Conservation (phyloP, 2,888 invertebrate species). For the Oegoconia quadripuncta region DNA sequence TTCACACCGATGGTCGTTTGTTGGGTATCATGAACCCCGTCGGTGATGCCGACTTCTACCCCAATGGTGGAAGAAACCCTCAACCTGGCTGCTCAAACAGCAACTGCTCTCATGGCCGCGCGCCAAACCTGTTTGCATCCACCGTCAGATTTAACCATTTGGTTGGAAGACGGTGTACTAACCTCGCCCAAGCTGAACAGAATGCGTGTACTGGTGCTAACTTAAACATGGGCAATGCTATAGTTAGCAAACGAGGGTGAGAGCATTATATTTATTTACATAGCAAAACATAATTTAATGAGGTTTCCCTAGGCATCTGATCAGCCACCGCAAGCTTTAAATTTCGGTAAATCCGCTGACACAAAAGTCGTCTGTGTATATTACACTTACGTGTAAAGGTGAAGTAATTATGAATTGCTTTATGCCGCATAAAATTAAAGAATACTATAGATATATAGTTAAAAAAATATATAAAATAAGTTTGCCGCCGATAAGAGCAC, state of each 20-base stretch:
- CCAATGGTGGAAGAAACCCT: slow-evolving; percentile 34
- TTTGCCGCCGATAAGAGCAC: too few relatives aligned
- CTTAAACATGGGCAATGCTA: slow-evolving; percentile 33
- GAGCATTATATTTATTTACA: neutral
- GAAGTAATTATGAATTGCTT: too few relatives aligned
- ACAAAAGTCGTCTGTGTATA: too few relatives aligned
- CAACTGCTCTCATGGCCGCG: slow-evolving; percentile 12
- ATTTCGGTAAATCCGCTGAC: too few relatives aligned
- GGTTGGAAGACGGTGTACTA: slow-evolving; percentile 29
- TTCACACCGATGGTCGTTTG: slow-evolving; percentile 41
- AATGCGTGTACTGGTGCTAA: slow-evolving; percentile 24
- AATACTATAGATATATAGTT: too few relatives aligned
- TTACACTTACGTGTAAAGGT: too few relatives aligned
- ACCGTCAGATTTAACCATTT: slow-evolving; percentile 26
- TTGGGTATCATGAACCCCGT: slow-evolving; percentile 38
- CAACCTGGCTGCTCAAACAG: slow-evolving; percentile 35
- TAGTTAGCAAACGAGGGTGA: slow-evolving; percentile 23
- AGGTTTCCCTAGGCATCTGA: too few relatives aligned
- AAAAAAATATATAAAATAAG: too few relatives aligned
- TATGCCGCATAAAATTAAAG: too few relatives aligned
- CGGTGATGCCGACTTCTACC: slow-evolving; percentile 40
- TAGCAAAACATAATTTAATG: too few relatives aligned
- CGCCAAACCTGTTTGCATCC: slow-evolving; percentile 23
- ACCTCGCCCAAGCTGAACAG: slow-evolving; percentile 25
- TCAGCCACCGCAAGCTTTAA: too few relatives aligned